Percentiles rank a stretch among this genome's conserved stretches.
Conservation (phyloP, 2,888 invertebrate genomes). For the Frankliniella fusca region DNA sequence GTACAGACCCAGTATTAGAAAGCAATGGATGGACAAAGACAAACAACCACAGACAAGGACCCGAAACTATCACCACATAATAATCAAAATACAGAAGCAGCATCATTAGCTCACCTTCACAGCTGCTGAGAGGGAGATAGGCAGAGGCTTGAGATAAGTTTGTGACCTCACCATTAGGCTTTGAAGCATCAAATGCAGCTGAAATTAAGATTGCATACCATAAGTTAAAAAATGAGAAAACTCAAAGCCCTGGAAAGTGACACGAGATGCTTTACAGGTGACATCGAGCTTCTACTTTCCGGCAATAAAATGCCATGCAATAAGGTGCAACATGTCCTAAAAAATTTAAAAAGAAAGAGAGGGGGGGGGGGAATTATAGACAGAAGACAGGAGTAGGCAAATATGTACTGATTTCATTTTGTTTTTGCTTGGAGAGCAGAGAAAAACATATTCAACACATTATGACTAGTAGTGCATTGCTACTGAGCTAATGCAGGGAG, state of each 20-base stretch:
- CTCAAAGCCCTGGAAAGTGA: too few relatives aligned
- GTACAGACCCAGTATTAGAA: too few relatives aligned
- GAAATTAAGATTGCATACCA: slow-evolving; percentile 14
- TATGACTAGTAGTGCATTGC: not conserved
- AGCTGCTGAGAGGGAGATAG: slow-evolving; percentile 23
- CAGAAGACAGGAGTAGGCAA: not conserved
- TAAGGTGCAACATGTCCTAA: too few relatives aligned
- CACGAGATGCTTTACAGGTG: too few relatives aligned
- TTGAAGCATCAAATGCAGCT: slow-evolving; percentile 25
- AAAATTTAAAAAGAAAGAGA: too few relatives aligned
- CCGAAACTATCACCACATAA: not conserved
- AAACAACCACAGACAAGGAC: too few relatives aligned
- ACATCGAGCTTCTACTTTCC: too few relatives aligned
- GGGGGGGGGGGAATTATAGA: too few relatives aligned
- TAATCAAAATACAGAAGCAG: not conserved
- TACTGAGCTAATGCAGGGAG: not conserved
- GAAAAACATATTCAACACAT: not conserved
- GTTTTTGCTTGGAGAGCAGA: not conserved
- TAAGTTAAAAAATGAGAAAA: not conserved
- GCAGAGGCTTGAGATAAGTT: slow-evolving; percentile 17
- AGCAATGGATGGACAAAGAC: too few relatives aligned
- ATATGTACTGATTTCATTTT: too few relatives aligned
- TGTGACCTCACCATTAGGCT: slow-evolving; percentile 8
- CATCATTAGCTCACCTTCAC: slow-evolving; percentile 12
- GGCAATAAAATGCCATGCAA: too few relatives aligned